Percentiles rank a stretch among this genome's conserved stretches.
Conservation (phyloP, 2,797 vertebrate species). For the Myripristis jacobus region DNA sequence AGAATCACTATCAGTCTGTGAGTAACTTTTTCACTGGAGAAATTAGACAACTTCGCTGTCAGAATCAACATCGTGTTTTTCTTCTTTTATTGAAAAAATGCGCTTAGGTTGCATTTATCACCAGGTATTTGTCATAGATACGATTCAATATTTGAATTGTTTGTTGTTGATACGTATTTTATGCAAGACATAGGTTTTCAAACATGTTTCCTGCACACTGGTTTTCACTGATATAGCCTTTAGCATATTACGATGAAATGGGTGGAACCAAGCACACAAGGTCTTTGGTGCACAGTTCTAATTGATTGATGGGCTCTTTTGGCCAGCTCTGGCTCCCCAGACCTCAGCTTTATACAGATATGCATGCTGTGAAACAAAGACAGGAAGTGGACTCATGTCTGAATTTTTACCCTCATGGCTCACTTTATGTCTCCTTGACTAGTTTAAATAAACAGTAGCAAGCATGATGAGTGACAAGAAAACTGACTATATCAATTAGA, state of each 20-base stretch:
- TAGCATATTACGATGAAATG: constrained; percentile 33
- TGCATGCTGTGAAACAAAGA: constrained; percentile 80
- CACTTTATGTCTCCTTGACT: constrained; percentile 53
- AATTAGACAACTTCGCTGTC: too few relatives aligned
- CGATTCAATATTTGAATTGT: constrained; percentile 14
- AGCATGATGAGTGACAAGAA: constrained; percentile 11
- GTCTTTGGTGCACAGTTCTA: constrained; percentile 44
- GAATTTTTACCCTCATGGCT: constrained; percentile 60
- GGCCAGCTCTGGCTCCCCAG: constrained; percentile 59
- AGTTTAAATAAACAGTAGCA: constrained; percentile 53
- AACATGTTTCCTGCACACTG: constrained; percentile 2
- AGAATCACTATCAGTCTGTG: too few relatives aligned
- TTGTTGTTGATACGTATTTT: neutral
- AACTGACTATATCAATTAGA: constrained; percentile 10
- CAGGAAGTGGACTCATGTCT: constrained; percentile 78
- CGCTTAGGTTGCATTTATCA: too few relatives aligned
- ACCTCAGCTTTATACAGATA: constrained; percentile 76
- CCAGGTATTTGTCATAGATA: neutral
- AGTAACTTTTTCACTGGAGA: too few relatives aligned
- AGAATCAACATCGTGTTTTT: too few relatives aligned
- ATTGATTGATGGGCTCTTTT: constrained; percentile 76
- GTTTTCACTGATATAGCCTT: constrained; percentile 57
- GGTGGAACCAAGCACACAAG: constrained; percentile 67
- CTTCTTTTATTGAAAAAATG: too few relatives aligned
- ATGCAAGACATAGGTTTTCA: neutral